Conservation (phyloP, 53 echinoderm and acorn worm species). For the Stichopus horrens region DNA sequence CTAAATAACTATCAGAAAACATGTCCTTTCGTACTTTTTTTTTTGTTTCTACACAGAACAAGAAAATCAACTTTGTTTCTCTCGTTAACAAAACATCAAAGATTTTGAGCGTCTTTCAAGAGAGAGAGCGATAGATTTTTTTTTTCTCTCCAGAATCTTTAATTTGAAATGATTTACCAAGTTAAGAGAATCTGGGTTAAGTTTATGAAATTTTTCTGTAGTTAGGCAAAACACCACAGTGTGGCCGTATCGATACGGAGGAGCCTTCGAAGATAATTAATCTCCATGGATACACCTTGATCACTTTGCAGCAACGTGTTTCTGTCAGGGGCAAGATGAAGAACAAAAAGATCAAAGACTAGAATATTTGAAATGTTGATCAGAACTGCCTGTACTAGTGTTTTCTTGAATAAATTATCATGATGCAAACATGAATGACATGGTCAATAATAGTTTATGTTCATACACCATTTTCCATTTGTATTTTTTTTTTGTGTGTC, state of each 20-base stretch:
- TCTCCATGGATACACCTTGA: not conserved
- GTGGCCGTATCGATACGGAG: not conserved
- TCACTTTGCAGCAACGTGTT: not conserved
- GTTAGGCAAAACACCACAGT: not conserved
- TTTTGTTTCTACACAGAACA: not conserved
- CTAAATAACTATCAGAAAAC: not conserved
- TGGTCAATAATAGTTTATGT: too few species aligned
- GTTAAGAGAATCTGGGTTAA: constrained; percentile 11
- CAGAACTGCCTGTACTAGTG: too few species aligned
- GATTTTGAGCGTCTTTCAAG: not conserved
- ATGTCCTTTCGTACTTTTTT: not conserved
- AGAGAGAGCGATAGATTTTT: not conserved
- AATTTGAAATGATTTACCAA: constrained; percentile 9
- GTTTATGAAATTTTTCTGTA: constrained; percentile 5
- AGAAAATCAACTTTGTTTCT: not conserved
- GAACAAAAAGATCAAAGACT: not conserved
- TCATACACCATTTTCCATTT: too few species aligned
- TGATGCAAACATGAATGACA: too few species aligned
- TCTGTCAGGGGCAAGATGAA: not conserved
- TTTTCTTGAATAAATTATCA: too few species aligned
- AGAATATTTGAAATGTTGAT: too few species aligned
- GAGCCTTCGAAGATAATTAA: not conserved
- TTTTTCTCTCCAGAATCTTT: not conserved
- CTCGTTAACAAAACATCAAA: not conserved
- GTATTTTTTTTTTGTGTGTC: too few species aligned